Evolutionary conservation across 2,888 invertebrate species (phyloP).

Genomic region (Agrilus cyanescens): DNA sequence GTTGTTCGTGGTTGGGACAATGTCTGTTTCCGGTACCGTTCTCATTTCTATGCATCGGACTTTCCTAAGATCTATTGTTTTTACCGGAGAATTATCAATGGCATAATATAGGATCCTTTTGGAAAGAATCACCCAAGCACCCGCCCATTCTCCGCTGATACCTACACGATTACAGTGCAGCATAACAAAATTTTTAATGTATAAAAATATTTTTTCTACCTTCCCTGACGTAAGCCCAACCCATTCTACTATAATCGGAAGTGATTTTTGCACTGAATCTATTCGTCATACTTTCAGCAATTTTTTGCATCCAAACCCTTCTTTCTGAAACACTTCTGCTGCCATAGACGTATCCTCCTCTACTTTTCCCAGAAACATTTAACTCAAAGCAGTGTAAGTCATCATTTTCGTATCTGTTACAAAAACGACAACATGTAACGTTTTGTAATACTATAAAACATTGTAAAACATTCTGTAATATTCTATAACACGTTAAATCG

Average conservation of each 20-base stretch:
- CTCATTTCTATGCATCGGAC: slow-evolving; percentile 64
- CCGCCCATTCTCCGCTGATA: slow-evolving; percentile 61
- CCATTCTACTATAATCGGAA: slow-evolving; percentile 60
- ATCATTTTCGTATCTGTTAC: slow-evolving; percentile 37
- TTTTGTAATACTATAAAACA: too few species aligned
- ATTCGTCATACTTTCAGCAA: slow-evolving; percentile 59
- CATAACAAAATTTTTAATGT: background rate
- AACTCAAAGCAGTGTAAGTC: slow-evolving; percentile 54
- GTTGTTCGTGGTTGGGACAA: slow-evolving; percentile 37
- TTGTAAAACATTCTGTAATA: too few species aligned
- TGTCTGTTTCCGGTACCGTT: slow-evolving; percentile 41
- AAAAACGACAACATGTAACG: slow-evolving; percentile 1
- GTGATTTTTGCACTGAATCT: slow-evolving; percentile 57
- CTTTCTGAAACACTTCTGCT: slow-evolving; percentile 43
- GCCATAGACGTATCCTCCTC: slow-evolving; percentile 45
- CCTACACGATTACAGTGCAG: slow-evolving; percentile 33
- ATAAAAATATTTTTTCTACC: slow-evolving; percentile 31
- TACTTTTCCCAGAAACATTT: slow-evolving; percentile 38
- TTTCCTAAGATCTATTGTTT: slow-evolving; percentile 64
- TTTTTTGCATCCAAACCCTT: slow-evolving; percentile 65
- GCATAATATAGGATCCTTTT: slow-evolving; percentile 52
- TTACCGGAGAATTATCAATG: slow-evolving; percentile 41
- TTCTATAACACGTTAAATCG: too few species aligned
- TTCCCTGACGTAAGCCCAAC: slow-evolving; percentile 68
- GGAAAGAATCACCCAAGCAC: slow-evolving; percentile 69